Conservation (phyloP, 2,797 vertebrate genomes). For the Rachycentron canadum region DNA sequence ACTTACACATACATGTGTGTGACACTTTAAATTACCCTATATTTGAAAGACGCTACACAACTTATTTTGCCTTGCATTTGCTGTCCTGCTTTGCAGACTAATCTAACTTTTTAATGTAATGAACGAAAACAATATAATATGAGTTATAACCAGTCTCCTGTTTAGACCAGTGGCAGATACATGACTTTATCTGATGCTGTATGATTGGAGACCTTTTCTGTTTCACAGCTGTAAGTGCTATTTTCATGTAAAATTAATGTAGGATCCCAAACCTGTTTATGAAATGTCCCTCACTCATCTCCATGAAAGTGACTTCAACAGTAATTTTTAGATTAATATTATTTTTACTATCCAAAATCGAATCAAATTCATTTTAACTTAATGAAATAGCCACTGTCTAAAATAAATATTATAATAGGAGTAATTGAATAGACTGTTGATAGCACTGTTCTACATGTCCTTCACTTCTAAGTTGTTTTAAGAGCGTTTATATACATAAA, state of each 20-base stretch:
- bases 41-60: not conserved
- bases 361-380: no score
- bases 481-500: not conserved
- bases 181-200: not conserved
- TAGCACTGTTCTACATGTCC: no score
- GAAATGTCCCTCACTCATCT: not conserved
- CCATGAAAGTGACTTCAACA: conserved; percentile 23
- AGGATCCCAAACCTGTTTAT: not conserved
- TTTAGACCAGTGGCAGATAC: not conserved
- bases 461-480: no score
- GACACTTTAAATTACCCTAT: not conserved
- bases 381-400: not conserved
- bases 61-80: not conserved
- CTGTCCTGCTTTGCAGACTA: not conserved
- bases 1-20: not conserved
- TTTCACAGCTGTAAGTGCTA: not conserved
- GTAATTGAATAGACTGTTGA: not conserved
- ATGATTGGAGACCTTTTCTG: not conserved
- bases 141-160: not conserved
- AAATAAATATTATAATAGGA: not conserved
- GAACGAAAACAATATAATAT: conserved; percentile 1
- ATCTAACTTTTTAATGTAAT: not conserved
- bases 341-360: conserved; percentile 18
- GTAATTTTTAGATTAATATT: conserved; percentile 26
- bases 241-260: conserved; percentile 4